A percentile compares a stretch with the other conserved stretches of the same genome.
phyloP scores from a whole-genome alignment of 37 sponge, comb jelly and placozoan species.

The Tethya wilhelma region DNA sequence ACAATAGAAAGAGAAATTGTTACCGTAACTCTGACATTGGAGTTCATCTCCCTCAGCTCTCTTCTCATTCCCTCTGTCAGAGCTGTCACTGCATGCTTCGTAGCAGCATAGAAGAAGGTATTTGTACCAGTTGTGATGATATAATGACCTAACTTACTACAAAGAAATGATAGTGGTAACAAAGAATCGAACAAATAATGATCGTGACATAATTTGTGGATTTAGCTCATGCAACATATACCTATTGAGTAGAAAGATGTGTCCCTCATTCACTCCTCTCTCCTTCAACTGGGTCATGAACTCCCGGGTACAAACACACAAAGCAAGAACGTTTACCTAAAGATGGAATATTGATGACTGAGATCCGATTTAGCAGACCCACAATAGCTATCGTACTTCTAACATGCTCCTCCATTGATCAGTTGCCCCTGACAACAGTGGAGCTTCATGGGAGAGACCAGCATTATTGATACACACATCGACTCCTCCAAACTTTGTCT shows the following conservation, averaged over 20 bases:
- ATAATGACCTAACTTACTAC: conserved; percentile 76
- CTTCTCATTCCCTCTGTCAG: conserved; percentile 74
- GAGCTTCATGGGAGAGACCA: conserved; percentile 67
- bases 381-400: too few relatives aligned
- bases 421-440: conserved; percentile 60
- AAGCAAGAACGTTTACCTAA: conserved; percentile 81
- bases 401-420: conserved; percentile 80
- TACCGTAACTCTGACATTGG: conserved; percentile 70
- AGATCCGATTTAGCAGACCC: too few relatives aligned
- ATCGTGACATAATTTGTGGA: too few relatives aligned
- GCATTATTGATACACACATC: conserved; percentile 88
- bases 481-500: conserved; percentile 63
- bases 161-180: not conserved
- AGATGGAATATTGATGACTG: too few relatives aligned
- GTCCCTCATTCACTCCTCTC: conserved; percentile 72
- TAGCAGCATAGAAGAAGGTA: conserved; percentile 68
- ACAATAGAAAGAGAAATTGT: too few relatives aligned
- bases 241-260: conserved; percentile 81
- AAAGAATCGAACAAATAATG: not conserved
- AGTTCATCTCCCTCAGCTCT: conserved; percentile 77
- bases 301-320: conserved; percentile 73
- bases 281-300: conserved; percentile 69
- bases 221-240: too few relatives aligned
- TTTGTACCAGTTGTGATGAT: not conserved
- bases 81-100: conserved; percentile 86